A percentile compares a stretch with the other conserved stretches of the same genome.
These are phyloP conservation scores for Brienomyrus longianalis DNA, from an alignment of 2,113 vertebrate species.

Conservation along the genomic window DNA sequence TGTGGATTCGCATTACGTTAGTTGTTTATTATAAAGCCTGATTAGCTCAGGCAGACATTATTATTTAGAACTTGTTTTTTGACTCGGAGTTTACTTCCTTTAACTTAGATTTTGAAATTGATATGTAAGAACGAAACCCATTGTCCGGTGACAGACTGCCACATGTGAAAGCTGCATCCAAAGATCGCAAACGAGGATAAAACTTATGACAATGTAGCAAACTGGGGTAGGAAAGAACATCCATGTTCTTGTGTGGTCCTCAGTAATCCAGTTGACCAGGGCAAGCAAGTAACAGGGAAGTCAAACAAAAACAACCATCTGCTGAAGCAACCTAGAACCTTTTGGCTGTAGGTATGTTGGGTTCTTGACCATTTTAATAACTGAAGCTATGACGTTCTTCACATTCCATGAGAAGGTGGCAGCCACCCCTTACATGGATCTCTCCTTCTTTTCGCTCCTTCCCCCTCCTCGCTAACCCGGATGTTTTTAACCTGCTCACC, in stretches of 20 bases:
- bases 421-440: not conserved
- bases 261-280: not conserved
- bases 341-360: not conserved
- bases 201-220: not conserved
- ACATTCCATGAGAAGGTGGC: not conserved
- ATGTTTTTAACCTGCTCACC: not conserved
- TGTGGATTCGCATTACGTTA: not conserved
- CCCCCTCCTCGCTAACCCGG: not conserved
- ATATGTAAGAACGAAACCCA: not conserved
- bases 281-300: not conserved
- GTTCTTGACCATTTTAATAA: not conserved
- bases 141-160: not conserved
- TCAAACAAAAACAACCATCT: not conserved
- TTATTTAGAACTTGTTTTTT: slow-evolving; percentile 5
- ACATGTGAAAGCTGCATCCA: not conserved
- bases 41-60: not conserved
- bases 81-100: not conserved
- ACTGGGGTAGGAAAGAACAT: not conserved
- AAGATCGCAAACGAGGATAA: not conserved
- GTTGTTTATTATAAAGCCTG: not conserved
- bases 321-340: not conserved
- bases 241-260: slow-evolving; percentile 9
- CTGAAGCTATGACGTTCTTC: not conserved
- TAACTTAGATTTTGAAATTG: not conserved
- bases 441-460: not conserved